phyloP scores from a whole-genome alignment of 1,140 invertebrate species.

The Bombus superbus region DNA sequence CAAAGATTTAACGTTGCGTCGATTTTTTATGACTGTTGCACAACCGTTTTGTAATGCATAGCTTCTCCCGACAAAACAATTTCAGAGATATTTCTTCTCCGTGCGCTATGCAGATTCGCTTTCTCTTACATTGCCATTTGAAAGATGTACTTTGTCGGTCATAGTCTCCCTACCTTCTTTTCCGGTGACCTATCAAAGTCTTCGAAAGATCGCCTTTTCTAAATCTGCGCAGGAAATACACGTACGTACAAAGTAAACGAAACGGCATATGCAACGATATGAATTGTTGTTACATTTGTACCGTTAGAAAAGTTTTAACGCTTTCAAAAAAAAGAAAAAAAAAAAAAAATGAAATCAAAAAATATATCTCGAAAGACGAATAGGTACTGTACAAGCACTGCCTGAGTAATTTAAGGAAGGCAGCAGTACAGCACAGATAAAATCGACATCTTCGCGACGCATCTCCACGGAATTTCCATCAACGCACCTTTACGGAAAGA shows the following conservation, averaged over 20 bases:
- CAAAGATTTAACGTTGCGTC: not conserved
- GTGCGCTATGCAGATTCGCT: not conserved
- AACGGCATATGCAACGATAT: not conserved
- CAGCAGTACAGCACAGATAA: not conserved
- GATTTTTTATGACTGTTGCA: not conserved
- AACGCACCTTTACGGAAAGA: not conserved
- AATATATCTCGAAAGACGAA: not conserved
- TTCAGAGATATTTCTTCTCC: not conserved
- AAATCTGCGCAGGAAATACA: not conserved
- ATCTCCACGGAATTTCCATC: not conserved
- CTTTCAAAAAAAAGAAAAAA: no score
- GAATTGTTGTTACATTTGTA: not conserved
- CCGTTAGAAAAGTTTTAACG: no score
- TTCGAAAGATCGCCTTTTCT: not conserved
- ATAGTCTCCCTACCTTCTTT: not conserved
- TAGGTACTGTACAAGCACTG: not conserved
- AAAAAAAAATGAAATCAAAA: not conserved
- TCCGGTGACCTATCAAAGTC: slow-evolving; percentile 21
- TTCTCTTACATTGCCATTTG: not conserved
- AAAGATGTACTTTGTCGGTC: not conserved
- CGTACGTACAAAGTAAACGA: not conserved
- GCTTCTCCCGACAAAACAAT: not conserved
- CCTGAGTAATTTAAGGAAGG: not conserved
- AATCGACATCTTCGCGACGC: not conserved
- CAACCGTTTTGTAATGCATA: not conserved